Evolutionary conservation across 2,797 vertebrate genomes (phyloP).

Genomic region (Perdix hodgsoniae): DNA sequence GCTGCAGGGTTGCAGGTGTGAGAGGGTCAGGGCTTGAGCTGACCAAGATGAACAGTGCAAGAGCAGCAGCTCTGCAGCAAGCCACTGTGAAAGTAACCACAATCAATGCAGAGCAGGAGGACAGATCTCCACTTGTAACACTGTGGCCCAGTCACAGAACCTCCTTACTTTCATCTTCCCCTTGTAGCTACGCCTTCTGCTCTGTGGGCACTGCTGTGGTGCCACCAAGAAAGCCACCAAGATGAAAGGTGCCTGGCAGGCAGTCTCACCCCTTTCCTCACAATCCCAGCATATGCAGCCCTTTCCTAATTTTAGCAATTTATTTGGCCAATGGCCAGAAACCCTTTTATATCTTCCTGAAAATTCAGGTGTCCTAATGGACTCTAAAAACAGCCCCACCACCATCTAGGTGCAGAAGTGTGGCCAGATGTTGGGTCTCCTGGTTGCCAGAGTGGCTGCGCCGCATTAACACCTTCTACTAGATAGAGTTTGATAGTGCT

Average conservation of each 20-base stretch:
- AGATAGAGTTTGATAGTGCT: accelerated
- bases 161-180: background rate
- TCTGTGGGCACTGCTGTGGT: background rate
- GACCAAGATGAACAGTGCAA: no score
- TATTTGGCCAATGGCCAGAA: background rate
- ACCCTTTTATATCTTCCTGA: background rate
- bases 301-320: background rate
- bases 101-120: background rate
- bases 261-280: accelerated
- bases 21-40: background rate
- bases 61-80: background rate
- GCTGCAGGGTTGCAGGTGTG: background rate
- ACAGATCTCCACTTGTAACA: background rate
- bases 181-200: background rate
- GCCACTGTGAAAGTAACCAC: background rate
- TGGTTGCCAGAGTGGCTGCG: background rate
- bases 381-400: background rate
- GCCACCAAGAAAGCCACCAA: background rate
- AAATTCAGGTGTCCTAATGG: background rate
- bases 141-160: background rate
- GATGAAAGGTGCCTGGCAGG: background rate
- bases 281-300: background rate
- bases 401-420: background rate
- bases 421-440: background rate
- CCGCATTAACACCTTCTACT: background rate